Conservation (phyloP, 2,113 vertebrate genomes). For the Numida meleagris region DNA sequence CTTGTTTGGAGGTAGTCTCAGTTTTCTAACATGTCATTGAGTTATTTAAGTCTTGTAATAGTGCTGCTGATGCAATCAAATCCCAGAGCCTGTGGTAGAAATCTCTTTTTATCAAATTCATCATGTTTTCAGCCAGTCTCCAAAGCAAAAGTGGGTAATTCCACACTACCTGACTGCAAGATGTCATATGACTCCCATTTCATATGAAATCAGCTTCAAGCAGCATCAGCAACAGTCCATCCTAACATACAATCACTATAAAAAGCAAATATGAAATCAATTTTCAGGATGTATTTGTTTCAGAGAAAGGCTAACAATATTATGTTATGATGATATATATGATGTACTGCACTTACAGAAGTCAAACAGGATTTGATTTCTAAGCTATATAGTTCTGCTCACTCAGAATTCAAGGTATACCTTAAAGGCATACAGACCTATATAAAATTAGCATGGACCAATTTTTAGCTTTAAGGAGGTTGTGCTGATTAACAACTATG, state of each 20-base stretch:
- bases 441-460: background rate
- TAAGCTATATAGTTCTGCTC: background rate
- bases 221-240: background rate
- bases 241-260: background rate
- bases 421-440: background rate
- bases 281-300: background rate
- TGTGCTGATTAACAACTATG: background rate
- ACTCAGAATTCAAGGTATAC: background rate
- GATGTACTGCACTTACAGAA: background rate
- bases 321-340: too few relatives aligned
- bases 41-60: background rate
- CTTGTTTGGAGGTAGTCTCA: background rate
- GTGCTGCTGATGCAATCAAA: background rate
- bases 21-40: background rate
- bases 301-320: background rate
- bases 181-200: background rate
- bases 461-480: background rate
- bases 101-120: background rate
- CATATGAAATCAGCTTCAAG: background rate
- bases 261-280: background rate
- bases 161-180: background rate
- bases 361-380: background rate
- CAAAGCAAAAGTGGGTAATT: background rate
- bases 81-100: background rate
- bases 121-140: background rate